Evolutionary conservation across 2,888 invertebrate species (phyloP), one percentile per base, ranked within the genome.

Genomic region (Shargacucullia verbasci): DNA sequence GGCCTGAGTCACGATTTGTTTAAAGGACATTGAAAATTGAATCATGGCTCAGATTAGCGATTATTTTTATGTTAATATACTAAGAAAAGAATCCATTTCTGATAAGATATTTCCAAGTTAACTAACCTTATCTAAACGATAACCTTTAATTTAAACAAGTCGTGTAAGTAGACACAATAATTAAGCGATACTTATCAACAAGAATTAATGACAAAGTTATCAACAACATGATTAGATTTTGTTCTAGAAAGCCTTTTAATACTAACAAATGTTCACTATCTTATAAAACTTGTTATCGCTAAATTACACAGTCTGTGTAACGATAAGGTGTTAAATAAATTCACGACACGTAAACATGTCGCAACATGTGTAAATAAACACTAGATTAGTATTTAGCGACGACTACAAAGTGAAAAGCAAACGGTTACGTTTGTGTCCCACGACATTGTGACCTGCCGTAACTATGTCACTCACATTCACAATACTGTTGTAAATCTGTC

Each of bases 401-500:
- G 4, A 34, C 39, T 29, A 20, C 45, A 5, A 46, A 66, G 61
- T 61, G 49, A 53, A 67, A 70, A 61, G 44, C 43, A 25, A 58
- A 66, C 38, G 20, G 53, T 58, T 53, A 45, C 54, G 62, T 62
- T 55, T 15, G 31, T 41, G 68, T 79, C 76, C 64, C 75, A 79
- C 78, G 78, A 63, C 66, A 69, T 43, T 67, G 53, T 73, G 81
- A 81, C 81, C 78, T 70, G 66, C 55, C 20, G 33, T 59, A 68
- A 72, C 61, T 68, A 63, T 66, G 63, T 65, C 68, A 63, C 40
- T 65, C 55, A 62, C 61, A 64, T 58, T 67, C 59, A 71, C 75
- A 77, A 78, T 72, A 63, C 53, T 49, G 50, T 39, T 56, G 73
- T 69, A 69, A 70, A 67, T 72, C 54, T 69, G 49, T 60, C 60